Base-by-base conservation (phyloP, 2,888 invertebrate species). In the Drosophila hawaiiensis region DNA sequence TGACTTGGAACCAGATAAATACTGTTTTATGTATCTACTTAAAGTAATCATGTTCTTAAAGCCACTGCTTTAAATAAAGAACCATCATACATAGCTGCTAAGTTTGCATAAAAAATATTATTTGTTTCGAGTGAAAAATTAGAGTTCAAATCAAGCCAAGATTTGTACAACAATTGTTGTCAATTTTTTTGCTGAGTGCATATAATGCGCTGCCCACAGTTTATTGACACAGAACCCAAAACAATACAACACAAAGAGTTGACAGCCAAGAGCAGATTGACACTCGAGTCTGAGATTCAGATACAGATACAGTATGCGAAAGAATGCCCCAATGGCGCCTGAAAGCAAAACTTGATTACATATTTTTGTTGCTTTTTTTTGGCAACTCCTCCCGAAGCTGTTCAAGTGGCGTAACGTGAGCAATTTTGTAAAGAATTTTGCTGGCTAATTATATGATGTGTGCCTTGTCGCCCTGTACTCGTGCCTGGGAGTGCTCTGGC, bases 371-470 rank as follows among this genome's bases (percentile, higher is more conserved):
- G 5, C 29, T n/a, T 16, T 28, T 43, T 61, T 76, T 54, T 54
- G 78, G 67, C 73, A 66, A n/a, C 31, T 55, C 25, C 10, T n/a
- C 2, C 39, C 28, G 50, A 6, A n/a, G 25, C 59, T 62, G 78
- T 43, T 66, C 67, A 74, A 52, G 50, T 53, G 81, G 84, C 84
- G 82, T 67, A 80, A 80, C 80, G 60, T 55, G 31, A 22, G 43
- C 78, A 68, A 73, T 81, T 70, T 67, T 53, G 47, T 60, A 49
- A 43, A 37, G 53, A 63, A 53, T 65, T 59, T 65, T 28, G 58
- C 65, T 28, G 69, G 78, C 73, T 78, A 72, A 80, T 78, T 78
- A 78, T 76, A 64, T 58, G 41, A 28, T 55, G 19, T 54, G 33
- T 54, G 41, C n/a, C 47, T 3, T 55, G 35, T 54, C 22, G 31